Evolutionary conservation across 1,140 invertebrate species (phyloP).

Genomic region (Ridgeia piscesae): DNA sequence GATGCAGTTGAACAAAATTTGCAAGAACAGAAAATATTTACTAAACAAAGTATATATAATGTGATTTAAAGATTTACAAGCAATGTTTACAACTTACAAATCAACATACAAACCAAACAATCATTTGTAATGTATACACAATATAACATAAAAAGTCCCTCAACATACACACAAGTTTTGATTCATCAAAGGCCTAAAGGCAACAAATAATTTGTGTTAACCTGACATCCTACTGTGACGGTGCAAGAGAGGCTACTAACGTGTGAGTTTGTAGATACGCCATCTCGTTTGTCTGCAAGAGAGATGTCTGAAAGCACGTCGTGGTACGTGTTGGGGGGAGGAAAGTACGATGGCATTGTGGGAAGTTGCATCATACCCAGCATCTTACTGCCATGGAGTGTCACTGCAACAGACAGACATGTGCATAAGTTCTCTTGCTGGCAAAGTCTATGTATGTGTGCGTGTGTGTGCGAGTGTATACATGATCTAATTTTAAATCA

Average conservation of each 20-base stretch:
- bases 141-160: neutral
- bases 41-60: neutral
- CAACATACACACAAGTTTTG: neutral
- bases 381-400: constrained; percentile 26
- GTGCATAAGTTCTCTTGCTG: no score
- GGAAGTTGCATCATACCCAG: constrained; percentile 27
- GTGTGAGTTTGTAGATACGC: neutral
- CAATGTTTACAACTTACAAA: no score
- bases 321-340: neutral
- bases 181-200: neutral
- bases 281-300: constrained; percentile 12
- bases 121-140: neutral
- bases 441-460: no score
- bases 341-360: neutral
- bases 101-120: no score
- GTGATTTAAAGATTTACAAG: neutral
- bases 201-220: neutral
- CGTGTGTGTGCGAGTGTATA: no score
- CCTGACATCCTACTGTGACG: neutral
- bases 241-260: neutral
- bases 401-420: neutral
- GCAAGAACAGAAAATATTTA: neutral
- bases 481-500: no score
- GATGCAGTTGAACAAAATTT: no score
- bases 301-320: constrained; percentile 1